phyloP scores from a whole-genome alignment of 2,797 vertebrate species.

The Simalia tracyae region DNA sequence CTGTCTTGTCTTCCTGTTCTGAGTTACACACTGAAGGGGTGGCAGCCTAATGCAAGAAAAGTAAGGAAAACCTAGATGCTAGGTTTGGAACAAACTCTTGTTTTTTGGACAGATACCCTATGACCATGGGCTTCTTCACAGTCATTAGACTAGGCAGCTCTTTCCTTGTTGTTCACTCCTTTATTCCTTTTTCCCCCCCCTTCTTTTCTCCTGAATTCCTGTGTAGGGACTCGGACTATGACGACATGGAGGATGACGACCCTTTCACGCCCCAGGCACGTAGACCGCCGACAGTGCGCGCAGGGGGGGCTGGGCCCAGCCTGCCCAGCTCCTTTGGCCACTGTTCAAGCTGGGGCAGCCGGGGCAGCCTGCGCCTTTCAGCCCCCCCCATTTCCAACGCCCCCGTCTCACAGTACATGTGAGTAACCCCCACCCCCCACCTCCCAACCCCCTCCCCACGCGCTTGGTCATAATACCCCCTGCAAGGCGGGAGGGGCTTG shows the following conservation, averaged over 20 bases:
- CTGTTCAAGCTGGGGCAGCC: constrained; percentile 62
- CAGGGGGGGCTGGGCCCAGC: constrained; percentile 71
- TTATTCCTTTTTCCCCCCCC: background rate
- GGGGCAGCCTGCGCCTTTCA: constrained; percentile 59
- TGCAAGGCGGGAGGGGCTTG: constrained; percentile 15
- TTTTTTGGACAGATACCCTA: background rate
- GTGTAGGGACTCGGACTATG: constrained; percentile 69
- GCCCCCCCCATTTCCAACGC: constrained; percentile 63
- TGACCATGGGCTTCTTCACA: background rate
- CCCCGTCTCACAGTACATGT: constrained; percentile 66
- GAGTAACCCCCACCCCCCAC: constrained; percentile 52
- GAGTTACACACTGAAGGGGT: background rate
- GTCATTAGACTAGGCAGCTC: background rate
- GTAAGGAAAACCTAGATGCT: background rate
- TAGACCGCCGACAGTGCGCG: constrained; percentile 81
- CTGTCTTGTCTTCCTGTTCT: background rate
- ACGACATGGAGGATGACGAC: constrained; percentile 72
- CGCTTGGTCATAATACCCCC: constrained; percentile 10
- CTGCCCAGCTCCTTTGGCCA: constrained; percentile 63
- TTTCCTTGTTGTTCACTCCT: background rate
- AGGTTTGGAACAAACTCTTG: background rate
- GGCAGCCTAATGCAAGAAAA: background rate
- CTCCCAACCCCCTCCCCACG: constrained; percentile 29
- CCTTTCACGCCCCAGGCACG: constrained; percentile 76
- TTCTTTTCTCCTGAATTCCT: background rate